Evolutionary conservation across 2,888 invertebrate species (phyloP).

Genomic region (Dioctria linearis): DNA sequence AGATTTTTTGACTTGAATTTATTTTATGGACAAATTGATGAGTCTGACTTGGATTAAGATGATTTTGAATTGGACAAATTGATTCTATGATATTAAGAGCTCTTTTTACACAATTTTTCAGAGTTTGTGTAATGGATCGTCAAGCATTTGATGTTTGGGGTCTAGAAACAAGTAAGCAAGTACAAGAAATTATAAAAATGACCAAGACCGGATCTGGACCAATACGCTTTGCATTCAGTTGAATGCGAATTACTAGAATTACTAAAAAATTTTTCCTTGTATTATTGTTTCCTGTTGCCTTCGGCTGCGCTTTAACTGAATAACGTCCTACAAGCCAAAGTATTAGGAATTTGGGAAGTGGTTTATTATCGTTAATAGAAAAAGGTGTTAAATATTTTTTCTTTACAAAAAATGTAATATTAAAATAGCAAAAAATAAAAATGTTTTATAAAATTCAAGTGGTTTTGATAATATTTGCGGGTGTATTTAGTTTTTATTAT

Average conservation of each 20-base stretch:
- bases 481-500: too few species aligned
- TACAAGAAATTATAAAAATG: slow-evolving; percentile 69
- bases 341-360: neutral
- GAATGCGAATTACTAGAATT: neutral
- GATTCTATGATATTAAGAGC: neutral
- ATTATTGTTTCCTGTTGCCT: neutral
- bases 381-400: neutral
- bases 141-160: slow-evolving; percentile 76
- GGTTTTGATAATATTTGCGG: too few species aligned
- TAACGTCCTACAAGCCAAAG: neutral
- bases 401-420: neutral
- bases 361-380: too few species aligned
- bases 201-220: slow-evolving; percentile 58
- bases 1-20: neutral
- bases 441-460: too few species aligned
- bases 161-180: slow-evolving; percentile 72
- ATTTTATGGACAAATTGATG: neutral
- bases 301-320: neutral
- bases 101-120: slow-evolving; percentile 62
- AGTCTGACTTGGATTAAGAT: too few species aligned
- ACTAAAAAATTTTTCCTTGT: neutral
- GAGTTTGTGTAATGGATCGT: slow-evolving; percentile 76
- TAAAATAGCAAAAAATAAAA: too few species aligned
- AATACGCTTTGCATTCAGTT: slow-evolving; percentile 40
- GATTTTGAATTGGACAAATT: too few species aligned